Percentiles rank a stretch among this genome's conserved stretches.
phyloP scores from a whole-genome alignment of 2,113 vertebrate genomes.

The Falco punctatus region DNA sequence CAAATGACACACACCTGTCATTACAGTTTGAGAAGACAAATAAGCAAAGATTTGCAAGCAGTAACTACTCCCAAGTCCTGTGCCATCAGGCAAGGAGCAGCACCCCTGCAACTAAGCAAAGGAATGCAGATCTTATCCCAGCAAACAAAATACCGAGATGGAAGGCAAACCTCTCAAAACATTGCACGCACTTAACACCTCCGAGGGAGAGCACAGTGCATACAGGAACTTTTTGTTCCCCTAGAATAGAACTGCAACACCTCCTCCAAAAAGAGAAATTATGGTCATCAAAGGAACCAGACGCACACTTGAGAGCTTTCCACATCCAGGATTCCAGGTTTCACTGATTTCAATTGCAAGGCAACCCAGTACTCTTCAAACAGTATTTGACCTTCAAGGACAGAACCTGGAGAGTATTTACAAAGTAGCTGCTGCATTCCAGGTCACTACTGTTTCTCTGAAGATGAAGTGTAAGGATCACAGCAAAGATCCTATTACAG shows the following conservation, averaged over 20 bases:
- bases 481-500: not conserved
- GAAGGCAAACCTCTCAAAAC: not conserved
- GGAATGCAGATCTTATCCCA: slow-evolving; percentile 18
- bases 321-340: not conserved
- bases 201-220: not conserved
- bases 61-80: not conserved
- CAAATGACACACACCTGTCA: not conserved
- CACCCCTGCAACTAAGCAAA: fast-evolving
- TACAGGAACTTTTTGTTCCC: slow-evolving; percentile 16
- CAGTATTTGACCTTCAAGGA: not conserved
- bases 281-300: not conserved
- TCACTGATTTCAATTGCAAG: not conserved
- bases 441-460: not conserved
- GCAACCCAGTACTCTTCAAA: not conserved
- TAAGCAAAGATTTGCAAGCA: not conserved
- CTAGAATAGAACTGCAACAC: not conserved
- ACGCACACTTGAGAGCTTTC: not conserved
- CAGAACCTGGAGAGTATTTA: not conserved
- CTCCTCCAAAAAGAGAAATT: not conserved
- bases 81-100: not conserved
- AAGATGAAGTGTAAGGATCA: not conserved
- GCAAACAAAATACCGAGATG: not conserved
- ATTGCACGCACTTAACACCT: slow-evolving; percentile 30
- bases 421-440: slow-evolving; percentile 1
- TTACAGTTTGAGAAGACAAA: fast-evolving